Base-by-base conservation (phyloP, 2,888 invertebrate genomes). In the Drosophila algonquin region DNA sequence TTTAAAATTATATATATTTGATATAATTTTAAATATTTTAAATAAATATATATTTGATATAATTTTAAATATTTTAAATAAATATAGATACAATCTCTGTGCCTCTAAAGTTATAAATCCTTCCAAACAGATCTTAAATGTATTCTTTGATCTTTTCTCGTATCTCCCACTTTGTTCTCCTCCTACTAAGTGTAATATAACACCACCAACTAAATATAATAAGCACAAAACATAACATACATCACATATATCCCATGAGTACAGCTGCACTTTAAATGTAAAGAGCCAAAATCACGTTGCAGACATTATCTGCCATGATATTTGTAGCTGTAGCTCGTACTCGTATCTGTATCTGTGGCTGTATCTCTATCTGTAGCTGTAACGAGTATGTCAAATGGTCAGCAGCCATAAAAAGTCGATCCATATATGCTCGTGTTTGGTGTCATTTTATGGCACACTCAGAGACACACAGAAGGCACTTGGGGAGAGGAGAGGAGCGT, bases 391-490 rank as follows among this genome's bases (percentile, higher is more conserved):
- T 78, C 79, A 69, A 60, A 59, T 63, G 75, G 67, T 68, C 65
- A 75, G 60, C 40, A 40, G 55, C 63, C 73, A 79, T 87, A 79
- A 83, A 83, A 74, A 69, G 73, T 73, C 73, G 58, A 62, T 72
- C 58, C 59, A 61, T 74, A 61, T 74, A 61, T 57, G 63, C 69
- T 76, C 69, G 74, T 74, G 80, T 54, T 81, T 65, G 72, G 64
- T 84, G 79, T 73, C 73, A 81, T 60, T 75, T 83, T 71, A 75
- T 74, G 76, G 54, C 73, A 85, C 21, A 70, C 62, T 32, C 46
- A 63, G 30, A 50, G 52, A 63, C 40, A 30, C 57, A 32, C 67
- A 65, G 67, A 61, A 55, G 63, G 52, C 71, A 56, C 45, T 51
- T 62, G 72, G 47, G 46, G 62, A 62, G 63, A 52, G 46, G 72